A percentile compares a stretch with the other conserved stretches of the same genome.
phyloP scores from a whole-genome alignment of 2,113 vertebrate species.

The Aphyosemion australe region DNA sequence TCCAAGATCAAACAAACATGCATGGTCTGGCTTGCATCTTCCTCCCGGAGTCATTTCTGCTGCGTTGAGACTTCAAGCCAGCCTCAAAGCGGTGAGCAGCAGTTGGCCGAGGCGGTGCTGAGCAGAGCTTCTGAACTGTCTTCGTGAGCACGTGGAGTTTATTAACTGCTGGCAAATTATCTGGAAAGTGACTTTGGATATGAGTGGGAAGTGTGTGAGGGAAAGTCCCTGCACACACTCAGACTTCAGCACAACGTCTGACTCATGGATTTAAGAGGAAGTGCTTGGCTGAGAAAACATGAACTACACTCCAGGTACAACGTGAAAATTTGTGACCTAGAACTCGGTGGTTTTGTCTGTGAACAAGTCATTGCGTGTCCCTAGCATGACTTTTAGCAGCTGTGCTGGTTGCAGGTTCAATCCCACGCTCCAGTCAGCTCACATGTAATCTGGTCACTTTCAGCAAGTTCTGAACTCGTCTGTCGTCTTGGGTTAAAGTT shows the following conservation, averaged over 20 bases:
- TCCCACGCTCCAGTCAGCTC: too few relatives aligned
- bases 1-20: conserved; percentile 39
- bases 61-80: conserved; percentile 51
- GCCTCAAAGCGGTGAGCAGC: conserved; percentile 29
- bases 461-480: too few relatives aligned
- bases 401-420: neutral
- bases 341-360: neutral
- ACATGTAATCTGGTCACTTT: too few relatives aligned
- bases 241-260: conserved; percentile 5
- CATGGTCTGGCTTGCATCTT: conserved; percentile 20
- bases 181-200: conserved; percentile 21
- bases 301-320: too few relatives aligned
- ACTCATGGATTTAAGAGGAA: conserved; percentile 41
- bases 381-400: neutral
- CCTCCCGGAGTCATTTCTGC: conserved; percentile 33
- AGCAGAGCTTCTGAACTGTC: conserved; percentile 4
- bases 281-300: neutral
- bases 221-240: conserved; percentile 30
- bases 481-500: too few relatives aligned
- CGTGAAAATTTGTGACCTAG: too few relatives aligned
- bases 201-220: conserved; percentile 25
- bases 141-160: conserved; percentile 39
- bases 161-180: conserved; percentile 37
- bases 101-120: too few relatives aligned
- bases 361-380: neutral